Evolutionary conservation across 2,888 invertebrate genomes (phyloP), one percentile per base, ranked within the genome.

Genomic region (Carabus problematicus): DNA sequence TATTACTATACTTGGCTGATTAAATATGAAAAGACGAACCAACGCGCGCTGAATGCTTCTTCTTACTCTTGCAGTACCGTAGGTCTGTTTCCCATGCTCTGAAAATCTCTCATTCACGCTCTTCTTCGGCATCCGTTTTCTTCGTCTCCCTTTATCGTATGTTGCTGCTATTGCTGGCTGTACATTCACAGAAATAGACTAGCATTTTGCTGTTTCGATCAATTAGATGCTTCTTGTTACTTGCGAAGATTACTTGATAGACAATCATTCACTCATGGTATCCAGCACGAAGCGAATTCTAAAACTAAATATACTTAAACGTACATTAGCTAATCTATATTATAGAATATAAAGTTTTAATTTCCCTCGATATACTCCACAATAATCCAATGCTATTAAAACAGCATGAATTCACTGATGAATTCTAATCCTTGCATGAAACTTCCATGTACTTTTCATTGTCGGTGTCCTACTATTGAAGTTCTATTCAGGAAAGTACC

Each of bases 1-100:
- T 78, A 79, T 79, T 78, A 79, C 78, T 78, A 78, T 68, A 61
- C 54, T 68, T 39, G 61, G 43, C 60, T 69, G 69, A 69, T 69
- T 69, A 69, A 69, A 69, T 69, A 69, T 69, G 69, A 69, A 69
- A 69, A 62, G 67, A 56, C 43, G 55, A 54, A 7, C 56, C 56
- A 40, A 19, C 39, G 12, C 16, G 8, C 56, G 39, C n/a, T 29
- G 18, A 39, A 14, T 39, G 56, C 29, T 56, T 56, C 52, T 29
- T 29, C 29, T 2, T 3, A 29, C 52, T 16, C 56, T 19, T 39
- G n/a, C 56, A 52, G 29, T 16, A 14, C 52, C 19, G 16, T 52
- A 7, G 2, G 16, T 18, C 1, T 52, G 8, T 18, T 16, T 16
- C 52, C 11, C 45, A 11, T 7, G 45, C 45, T 14, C 2, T 14